Base-by-base conservation (phyloP, 2,888 invertebrate species). In the Drosophila niveifrons region DNA sequence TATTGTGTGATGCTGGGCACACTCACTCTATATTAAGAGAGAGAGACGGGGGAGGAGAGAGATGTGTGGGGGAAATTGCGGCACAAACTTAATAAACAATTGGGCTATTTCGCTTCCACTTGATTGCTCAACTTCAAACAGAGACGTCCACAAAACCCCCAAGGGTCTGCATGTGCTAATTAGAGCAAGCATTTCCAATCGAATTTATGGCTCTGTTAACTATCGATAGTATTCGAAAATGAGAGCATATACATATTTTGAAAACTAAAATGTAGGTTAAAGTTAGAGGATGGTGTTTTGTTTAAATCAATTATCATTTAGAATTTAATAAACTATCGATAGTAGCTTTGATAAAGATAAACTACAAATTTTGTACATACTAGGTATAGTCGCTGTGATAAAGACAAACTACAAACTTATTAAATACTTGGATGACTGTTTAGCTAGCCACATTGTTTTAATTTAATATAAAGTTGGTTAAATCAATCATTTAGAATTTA, bases 11-110 rank as follows among this genome's bases (percentile, higher is more conserved):
- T 53, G 61, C 59, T 56, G 75, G 17, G 44, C 36, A 51, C 46
- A 31, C 48, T 34, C 36, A 51, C 46, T 39, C 48, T 34, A 47
- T 48, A 23, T 1, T 1, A 1, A 23, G 23, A 23, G 23, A 23
- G 23, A 18, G 23, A 23, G 23, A 18, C 4, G 23, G 23, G 6
- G 8, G 1, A 15, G 31, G 17, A 0, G 7, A 6, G 13, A 11
- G 13, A 0, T 9, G 28, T 9, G 31, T 9, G 11, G 8, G 13
- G 51, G 17, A 67, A 57, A 68, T 72, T 36, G 51, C 43, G 43
- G 56, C 46, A 61, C 18, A 41, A 50, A 39, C 57, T 59, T 62
- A 46, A 76, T 81, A 78, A 81, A 73, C 78, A 83, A 78, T 78
- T 73, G 64, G 64, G 9, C 23, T 65, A 63, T 53, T 71, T 75